Base-by-base conservation (phyloP, 2,888 invertebrate genomes). In the Drosophila dives region DNA sequence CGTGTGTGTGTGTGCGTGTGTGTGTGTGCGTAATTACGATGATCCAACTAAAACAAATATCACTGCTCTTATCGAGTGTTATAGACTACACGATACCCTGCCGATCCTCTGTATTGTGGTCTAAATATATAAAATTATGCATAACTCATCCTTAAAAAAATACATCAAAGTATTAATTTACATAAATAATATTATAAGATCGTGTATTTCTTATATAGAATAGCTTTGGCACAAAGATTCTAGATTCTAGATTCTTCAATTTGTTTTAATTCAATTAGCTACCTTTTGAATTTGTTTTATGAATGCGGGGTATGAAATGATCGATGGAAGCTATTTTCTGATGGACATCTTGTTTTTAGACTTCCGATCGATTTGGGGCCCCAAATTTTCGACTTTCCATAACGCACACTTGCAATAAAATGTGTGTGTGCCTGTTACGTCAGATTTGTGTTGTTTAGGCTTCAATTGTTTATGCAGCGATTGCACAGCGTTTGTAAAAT, bases 391-490 rank as follows among this genome's bases (percentile, higher is more conserved):
- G 51, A 55, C 32, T 74, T 56, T 7, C 49, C 68, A 49, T 38
- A 50, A 55, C 23, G 32, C 42, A 53, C 48, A 64, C 40, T 55
- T 71, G 64, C 64, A 75, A 64, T 42, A 55, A 59, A 50, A 17
- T 34, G 51, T 34, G 26, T 12, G 17, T 38, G 26, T 40, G 40
- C 6, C 6, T 55, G 38, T 77, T 77, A 50, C 76, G 51, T 65
- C 64, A 77, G 29, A 38, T 55, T 32, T 8, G 15, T 34, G 6
- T 53, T 64, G 51, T 64, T 70, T 55, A 62, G 34, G 10, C 4
- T 36, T 29, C 3, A 56, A 45, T 49, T 77, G 76, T 80, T 77
- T 77, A 77, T 45, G 38, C 38, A 45, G 48, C 32, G 20, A 33
- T 69, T 48, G 17, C 29, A 53, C 6, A 32, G 64, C n/a, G 20